phyloP scores from a whole-genome alignment of 2,888 invertebrate species.

The Catonia carolina region DNA sequence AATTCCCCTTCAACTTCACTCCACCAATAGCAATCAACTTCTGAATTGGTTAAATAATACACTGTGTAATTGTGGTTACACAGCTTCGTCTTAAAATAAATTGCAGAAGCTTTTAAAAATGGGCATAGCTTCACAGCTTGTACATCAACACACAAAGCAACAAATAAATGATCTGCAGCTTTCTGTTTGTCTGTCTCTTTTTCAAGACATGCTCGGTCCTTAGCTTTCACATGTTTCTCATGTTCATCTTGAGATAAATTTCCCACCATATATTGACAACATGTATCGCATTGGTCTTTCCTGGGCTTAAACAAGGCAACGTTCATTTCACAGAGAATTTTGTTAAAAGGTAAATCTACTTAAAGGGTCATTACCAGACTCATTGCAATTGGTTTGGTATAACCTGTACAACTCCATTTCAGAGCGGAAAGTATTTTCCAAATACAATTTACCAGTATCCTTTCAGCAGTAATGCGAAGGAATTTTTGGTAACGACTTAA shows the following conservation, averaged over 20 bases:
- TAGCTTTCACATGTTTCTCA: conserved; percentile 6
- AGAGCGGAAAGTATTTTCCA: not conserved
- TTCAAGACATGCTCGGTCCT: conserved; percentile 11
- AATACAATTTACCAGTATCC: not conserved
- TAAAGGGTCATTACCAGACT: not conserved
- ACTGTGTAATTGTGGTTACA: conserved; percentile 1
- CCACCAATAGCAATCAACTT: conserved; percentile 1
- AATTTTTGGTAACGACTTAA: not conserved
- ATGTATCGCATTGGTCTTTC: conserved; percentile 20
- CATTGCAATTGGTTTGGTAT: not conserved
- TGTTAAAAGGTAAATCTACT: not conserved
- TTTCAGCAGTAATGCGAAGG: not conserved
- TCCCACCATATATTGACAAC: conserved; percentile 14
- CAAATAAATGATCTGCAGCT: conserved; percentile 10
- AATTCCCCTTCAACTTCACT: conserved; percentile 1
- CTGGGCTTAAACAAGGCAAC: not conserved
- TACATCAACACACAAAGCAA: conserved; percentile 16
- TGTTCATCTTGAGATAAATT: conserved; percentile 6
- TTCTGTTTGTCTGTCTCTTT: conserved; percentile 14
- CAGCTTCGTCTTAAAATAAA: conserved; percentile 1
- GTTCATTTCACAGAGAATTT: not conserved
- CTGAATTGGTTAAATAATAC: not conserved
- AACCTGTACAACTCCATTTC: not conserved
- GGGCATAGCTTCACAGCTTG: conserved; percentile 16
- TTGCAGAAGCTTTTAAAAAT: conserved; percentile 1